Evolutionary conservation across 1,140 invertebrate genomes (phyloP).

Genomic region (Leptinotarsa defecta): DNA sequence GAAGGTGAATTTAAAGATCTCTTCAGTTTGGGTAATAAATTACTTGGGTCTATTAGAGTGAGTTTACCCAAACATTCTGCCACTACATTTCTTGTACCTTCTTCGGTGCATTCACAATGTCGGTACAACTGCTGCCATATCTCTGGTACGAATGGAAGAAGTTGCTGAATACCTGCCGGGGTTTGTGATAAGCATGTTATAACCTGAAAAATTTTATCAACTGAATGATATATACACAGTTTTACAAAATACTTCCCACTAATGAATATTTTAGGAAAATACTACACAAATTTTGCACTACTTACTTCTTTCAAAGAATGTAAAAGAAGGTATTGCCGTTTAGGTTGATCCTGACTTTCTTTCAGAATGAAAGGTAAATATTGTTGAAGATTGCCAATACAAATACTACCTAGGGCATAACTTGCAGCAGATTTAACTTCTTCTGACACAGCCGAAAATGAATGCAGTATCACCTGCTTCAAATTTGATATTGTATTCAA

Average conservation of each 20-base stretch:
- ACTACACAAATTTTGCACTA: neutral
- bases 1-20: slow-evolving; percentile 78
- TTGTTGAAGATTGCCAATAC: slow-evolving; percentile 90
- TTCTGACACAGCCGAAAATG: slow-evolving; percentile 79
- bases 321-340: slow-evolving; percentile 92
- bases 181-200: slow-evolving; percentile 86
- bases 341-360: slow-evolving; percentile 92
- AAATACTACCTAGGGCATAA: slow-evolving; percentile 92
- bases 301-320: slow-evolving; percentile 95
- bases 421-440: slow-evolving; percentile 95
- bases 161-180: slow-evolving; percentile 72
- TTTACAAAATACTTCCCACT: neutral
- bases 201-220: slow-evolving; percentile 62
- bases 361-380: slow-evolving; percentile 94
- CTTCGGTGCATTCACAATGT: slow-evolving; percentile 94
- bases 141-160: slow-evolving; percentile 85
- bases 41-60: slow-evolving; percentile 89
- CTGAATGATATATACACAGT: neutral
- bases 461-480: slow-evolving; percentile 75
- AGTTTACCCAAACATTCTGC: slow-evolving; percentile 98
- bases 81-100: slow-evolving; percentile 97
- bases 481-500: slow-evolving; percentile 76
- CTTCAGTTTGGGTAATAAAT: slow-evolving; percentile 78
- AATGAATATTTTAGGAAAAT: neutral
- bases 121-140: slow-evolving; percentile 89